These are phyloP conservation scores for Drosophila watanabei DNA, from an alignment of 1,140 invertebrate genomes.

Conservation along the genomic window DNA sequence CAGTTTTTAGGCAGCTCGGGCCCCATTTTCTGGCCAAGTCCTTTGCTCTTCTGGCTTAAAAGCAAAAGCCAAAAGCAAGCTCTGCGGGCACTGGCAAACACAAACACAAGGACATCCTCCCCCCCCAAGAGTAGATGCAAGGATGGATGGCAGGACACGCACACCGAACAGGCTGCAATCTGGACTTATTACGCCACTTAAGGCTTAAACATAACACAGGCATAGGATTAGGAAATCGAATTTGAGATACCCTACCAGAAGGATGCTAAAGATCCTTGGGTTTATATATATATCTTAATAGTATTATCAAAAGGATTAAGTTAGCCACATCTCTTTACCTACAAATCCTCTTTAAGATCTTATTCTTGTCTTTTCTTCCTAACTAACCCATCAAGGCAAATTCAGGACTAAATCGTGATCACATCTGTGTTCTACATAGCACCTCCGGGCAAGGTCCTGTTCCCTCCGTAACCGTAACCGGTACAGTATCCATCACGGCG, in stretches of 20 bases:
- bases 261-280: neutral
- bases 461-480: neutral
- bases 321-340: neutral
- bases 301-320: neutral
- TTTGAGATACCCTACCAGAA: conserved; percentile 1
- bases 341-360: neutral
- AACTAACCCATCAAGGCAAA: neutral
- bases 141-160: conserved; percentile 8
- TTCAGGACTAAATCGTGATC: conserved; percentile 4
- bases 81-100: conserved; percentile 52
- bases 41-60: conserved; percentile 57
- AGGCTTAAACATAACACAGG: conserved; percentile 66
- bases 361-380: neutral
- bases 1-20: conserved; percentile 15
- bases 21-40: conserved; percentile 2
- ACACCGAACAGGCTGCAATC: conserved; percentile 52
- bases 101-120: conserved; percentile 45
- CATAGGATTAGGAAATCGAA: neutral
- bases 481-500: conserved; percentile 3
- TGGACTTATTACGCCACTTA: conserved; percentile 80
- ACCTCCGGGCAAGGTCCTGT: neutral
- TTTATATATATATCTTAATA: neutral
- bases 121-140: conserved; percentile 12
- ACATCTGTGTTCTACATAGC: neutral
- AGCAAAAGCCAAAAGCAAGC: conserved; percentile 79